Evolutionary conservation across 2,113 vertebrate species (phyloP).

Genomic region (Elachura formosa): DNA sequence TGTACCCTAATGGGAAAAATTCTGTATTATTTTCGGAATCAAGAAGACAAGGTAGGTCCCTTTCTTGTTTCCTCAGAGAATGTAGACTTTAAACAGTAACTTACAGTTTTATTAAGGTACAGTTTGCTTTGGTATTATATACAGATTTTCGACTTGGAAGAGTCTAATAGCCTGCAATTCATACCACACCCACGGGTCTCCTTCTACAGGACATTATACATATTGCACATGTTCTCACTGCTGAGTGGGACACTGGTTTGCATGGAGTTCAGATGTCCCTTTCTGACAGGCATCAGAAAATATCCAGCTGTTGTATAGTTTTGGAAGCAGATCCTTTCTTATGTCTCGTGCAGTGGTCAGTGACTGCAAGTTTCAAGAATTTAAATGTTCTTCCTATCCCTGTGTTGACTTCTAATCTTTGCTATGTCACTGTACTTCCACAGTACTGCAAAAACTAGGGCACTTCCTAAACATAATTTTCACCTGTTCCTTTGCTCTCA

Average conservation of each 20-base stretch:
- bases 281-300: background rate
- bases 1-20: constrained; percentile 88
- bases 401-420: background rate
- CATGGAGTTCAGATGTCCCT: background rate
- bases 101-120: background rate
- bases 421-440: background rate
- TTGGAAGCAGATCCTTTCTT: background rate
- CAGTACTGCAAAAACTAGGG: background rate
- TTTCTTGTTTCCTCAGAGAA: background rate
- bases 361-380: background rate
- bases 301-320: background rate
- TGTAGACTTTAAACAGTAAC: background rate
- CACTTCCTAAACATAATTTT: background rate
- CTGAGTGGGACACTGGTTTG: background rate
- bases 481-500: background rate
- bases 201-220: rapidly evolving
- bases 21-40: constrained; percentile 92
- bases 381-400: background rate
- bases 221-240: background rate
- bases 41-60: constrained; percentile 90
- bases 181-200: background rate
- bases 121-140: background rate
- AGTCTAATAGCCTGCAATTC: background rate
- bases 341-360: background rate
- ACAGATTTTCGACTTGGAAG: background rate